Evolutionary conservation across 23 tunicate genomes (phyloP).

Genomic region (Styela clava): DNA sequence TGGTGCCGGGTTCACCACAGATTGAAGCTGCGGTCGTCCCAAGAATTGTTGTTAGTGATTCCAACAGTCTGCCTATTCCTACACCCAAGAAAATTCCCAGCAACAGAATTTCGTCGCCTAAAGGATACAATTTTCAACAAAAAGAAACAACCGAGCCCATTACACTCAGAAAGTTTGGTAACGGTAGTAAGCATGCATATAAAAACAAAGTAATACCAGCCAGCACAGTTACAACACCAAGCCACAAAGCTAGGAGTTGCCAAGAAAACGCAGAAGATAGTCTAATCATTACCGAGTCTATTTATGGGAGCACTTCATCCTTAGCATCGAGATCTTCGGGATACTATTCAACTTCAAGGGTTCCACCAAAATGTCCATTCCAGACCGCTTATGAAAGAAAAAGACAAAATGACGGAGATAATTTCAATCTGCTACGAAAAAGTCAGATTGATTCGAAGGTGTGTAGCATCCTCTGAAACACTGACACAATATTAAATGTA

Average conservation of each 20-base stretch:
- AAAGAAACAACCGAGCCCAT: background rate
- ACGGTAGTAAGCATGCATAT: background rate
- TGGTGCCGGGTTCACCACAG: background rate
- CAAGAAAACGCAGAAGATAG: background rate
- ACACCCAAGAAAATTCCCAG: background rate
- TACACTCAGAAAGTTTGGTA: background rate
- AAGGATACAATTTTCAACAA: background rate
- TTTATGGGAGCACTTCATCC: background rate
- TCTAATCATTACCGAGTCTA: background rate
- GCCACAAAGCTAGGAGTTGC: background rate
- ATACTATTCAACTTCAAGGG: background rate
- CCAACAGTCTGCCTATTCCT: background rate
- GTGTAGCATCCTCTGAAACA: background rate
- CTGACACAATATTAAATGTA: too few relatives aligned
- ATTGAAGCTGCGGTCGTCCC: background rate
- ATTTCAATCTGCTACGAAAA: background rate
- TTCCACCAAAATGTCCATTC: background rate
- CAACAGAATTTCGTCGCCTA: background rate
- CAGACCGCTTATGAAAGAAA: background rate
- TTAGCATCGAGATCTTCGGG: background rate
- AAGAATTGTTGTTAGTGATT: background rate
- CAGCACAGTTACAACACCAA: background rate
- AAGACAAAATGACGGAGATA: background rate
- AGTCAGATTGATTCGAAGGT: background rate
- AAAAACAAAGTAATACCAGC: background rate